Base-by-base conservation (phyloP, 2,797 vertebrate species). In the Amblyopsis hoosieri region DNA sequence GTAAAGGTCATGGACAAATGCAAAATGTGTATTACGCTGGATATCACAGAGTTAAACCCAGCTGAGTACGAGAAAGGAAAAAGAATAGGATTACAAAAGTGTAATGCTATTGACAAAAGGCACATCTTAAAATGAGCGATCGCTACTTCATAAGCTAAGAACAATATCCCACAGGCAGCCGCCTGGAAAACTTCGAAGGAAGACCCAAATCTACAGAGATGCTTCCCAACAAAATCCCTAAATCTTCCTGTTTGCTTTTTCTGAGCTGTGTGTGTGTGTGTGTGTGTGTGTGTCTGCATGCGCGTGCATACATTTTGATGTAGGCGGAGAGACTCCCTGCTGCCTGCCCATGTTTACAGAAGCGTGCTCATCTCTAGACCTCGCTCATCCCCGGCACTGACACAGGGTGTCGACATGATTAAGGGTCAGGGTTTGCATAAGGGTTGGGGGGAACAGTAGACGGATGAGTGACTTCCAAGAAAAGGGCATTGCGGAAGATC, bases 401-500 rank as follows among this genome's bases (percentile, higher is more conserved):
- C 88, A 85, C 88, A 82, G 84, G 46, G 80, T 81, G 82, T 82
- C 79, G 78, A 85, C 83, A 83, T 88, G 87, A 90, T 90, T 91
- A 88, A 86, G 84, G 81, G 83, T 83, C 84, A 67, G 82, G 82
- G 75, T 87, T 83, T 87, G 83, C 87, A 85, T 86, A 73, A 72
- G 74, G 68, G 67, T 67, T 37, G 64, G 69, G 71, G 37, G 10
- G 73, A 74, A 71, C 78, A 86, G 84, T 87, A 76, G 74, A 81
- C 88, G 92, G 91, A 93, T 92, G 92, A 92, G 91, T 90, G 91
- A 87, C 89, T 90, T 85, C 74, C 69, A 75, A 81, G 84, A 84
- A 83, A 83, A 89, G 88, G 92, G 92, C 86, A 86, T 79, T 79
- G 79, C 88, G 91, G 92, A 93, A 93, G 93, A 93, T 93, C 91